Evolutionary conservation across 2,797 vertebrate species (phyloP).

Genomic region (Okamejei kenojei): DNA sequence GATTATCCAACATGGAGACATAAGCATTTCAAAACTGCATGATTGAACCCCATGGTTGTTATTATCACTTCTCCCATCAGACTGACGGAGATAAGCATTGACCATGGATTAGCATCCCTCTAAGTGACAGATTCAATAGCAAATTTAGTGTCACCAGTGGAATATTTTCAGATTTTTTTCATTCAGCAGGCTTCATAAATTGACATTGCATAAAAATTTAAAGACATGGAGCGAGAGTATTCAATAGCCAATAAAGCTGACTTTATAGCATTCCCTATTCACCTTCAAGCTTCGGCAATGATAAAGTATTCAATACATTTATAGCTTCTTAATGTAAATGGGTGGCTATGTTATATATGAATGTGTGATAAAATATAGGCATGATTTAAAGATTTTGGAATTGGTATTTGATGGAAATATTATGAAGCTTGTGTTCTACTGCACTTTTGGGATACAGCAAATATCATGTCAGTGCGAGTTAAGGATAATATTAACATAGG

Average conservation of each 20-base stretch:
- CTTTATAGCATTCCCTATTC: neutral
- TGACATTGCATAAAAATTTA: neutral
- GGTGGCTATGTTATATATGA: neutral
- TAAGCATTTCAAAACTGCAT: neutral
- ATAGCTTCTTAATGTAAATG: slow-evolving; percentile 7
- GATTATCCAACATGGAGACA: neutral
- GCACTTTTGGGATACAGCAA: slow-evolving; percentile 12
- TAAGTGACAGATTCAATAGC: neutral
- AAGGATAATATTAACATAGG: slow-evolving; percentile 6
- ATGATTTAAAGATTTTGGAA: slow-evolving; percentile 12
- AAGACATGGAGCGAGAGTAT: neutral
- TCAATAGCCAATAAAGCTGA: neutral
- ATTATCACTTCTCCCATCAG: neutral
- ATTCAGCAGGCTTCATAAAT: neutral
- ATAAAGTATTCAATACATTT: neutral
- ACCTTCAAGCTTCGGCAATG: neutral
- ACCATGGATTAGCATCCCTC: neutral
- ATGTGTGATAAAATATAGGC: neutral
- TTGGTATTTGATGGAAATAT: neutral
- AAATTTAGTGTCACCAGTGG: neutral
- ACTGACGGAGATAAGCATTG: neutral
- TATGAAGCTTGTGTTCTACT: neutral
- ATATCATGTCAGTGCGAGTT: neutral
- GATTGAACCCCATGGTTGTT: neutral
- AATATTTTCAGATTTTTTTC: neutral